These are phyloP conservation scores for Eclectus roratus DNA, from an alignment of 2,113 vertebrate genomes.

Conservation along the genomic window DNA sequence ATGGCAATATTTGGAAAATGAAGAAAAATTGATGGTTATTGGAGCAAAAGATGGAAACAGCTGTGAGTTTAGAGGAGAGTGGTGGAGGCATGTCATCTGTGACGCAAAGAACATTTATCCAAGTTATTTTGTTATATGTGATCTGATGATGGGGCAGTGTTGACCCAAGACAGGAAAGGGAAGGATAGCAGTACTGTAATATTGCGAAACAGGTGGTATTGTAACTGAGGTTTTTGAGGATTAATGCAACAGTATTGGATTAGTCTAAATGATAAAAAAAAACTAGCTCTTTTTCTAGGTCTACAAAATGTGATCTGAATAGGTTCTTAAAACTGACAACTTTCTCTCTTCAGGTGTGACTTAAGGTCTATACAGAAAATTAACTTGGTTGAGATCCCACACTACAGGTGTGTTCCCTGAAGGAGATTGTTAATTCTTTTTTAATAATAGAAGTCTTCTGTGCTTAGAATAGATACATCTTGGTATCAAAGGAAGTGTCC, in stretches of 20 bases:
- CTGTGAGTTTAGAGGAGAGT: not conserved
- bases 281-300: accelerated
- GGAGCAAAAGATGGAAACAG: not conserved
- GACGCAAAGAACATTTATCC: not conserved
- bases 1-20: not conserved
- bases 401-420: conserved; percentile 57
- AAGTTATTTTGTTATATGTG: not conserved
- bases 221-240: not conserved
- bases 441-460: not conserved
- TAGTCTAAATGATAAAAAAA: not conserved
- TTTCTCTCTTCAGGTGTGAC: conserved; percentile 25
- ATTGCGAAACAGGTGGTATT: not conserved
- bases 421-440: not conserved
- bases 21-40: not conserved
- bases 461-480: not conserved
- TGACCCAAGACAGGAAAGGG: not conserved
- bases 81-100: not conserved
- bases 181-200: not conserved
- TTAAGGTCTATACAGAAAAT: not conserved
- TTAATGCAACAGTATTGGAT: not conserved
- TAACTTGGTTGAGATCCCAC: not conserved
- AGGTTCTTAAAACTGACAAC: not conserved
- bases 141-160: not conserved
- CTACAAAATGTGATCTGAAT: not conserved
- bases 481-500: not conserved